phyloP scores from a whole-genome alignment of 2,113 vertebrate genomes.

The Centropristis striata region DNA sequence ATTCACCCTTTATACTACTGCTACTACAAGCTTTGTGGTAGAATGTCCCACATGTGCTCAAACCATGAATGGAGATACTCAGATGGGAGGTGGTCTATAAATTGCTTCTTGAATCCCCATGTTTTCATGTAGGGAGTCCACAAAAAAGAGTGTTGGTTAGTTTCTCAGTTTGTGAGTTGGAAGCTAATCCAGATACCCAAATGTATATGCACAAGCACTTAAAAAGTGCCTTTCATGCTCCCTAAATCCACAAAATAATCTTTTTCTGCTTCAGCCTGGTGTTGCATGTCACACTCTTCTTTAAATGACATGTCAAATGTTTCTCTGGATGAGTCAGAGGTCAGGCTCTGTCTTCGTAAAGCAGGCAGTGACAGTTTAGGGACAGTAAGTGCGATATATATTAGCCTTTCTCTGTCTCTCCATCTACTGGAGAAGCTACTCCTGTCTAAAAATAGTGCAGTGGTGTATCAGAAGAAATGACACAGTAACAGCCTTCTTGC shows the following conservation, averaged over 20 bases:
- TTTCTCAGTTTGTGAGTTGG: too few relatives aligned
- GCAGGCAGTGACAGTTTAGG: not conserved
- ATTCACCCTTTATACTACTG: too few relatives aligned
- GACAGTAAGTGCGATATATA: not conserved
- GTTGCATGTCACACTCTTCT: constrained; percentile 1
- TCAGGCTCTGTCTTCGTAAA: not conserved
- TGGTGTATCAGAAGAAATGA: not conserved
- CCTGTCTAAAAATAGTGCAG: not conserved
- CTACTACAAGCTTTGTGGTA: too few relatives aligned
- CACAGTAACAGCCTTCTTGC: constrained; percentile 11
- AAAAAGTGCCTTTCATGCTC: too few relatives aligned
- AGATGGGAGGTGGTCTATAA: too few relatives aligned
- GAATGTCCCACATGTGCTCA: too few relatives aligned
- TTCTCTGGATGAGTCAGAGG: constrained; percentile 1
- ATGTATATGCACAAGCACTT: too few relatives aligned
- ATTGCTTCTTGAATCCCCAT: too few relatives aligned
- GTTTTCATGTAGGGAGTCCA: too few relatives aligned
- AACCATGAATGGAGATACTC: too few relatives aligned
- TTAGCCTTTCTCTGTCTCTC: not conserved
- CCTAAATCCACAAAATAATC: not conserved
- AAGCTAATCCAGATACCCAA: too few relatives aligned
- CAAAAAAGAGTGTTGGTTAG: too few relatives aligned
- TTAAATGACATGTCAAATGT: not conserved
- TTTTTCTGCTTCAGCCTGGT: not conserved
- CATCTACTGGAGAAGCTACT: not conserved